A percentile compares a stretch with the other conserved stretches of the same genome.
Evolutionary conservation across 2,113 vertebrate species (phyloP).

Genomic region (Dicentrarchus labrax): DNA sequence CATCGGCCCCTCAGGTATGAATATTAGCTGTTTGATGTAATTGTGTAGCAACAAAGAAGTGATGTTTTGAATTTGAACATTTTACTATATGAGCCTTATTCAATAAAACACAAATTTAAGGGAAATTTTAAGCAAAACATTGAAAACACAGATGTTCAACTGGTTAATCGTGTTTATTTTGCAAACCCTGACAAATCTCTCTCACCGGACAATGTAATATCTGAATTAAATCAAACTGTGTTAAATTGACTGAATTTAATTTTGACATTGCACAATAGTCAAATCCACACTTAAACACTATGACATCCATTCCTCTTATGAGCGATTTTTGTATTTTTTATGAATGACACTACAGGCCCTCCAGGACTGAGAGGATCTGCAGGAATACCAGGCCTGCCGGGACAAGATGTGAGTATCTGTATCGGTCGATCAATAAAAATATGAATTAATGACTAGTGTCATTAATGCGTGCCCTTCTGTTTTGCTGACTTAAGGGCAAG

Average conservation of each 20-base stretch:
- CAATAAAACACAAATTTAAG: neutral
- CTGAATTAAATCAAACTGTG: conserved; percentile 15
- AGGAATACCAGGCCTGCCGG: conserved; percentile 87
- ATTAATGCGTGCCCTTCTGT: conserved; percentile 2
- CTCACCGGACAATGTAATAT: neutral
- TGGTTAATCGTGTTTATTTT: conserved; percentile 25
- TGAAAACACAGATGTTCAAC: neutral
- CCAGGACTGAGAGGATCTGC: conserved; percentile 87
- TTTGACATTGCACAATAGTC: conserved; percentile 22
- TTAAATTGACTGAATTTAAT: neutral
- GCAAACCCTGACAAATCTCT: conserved; percentile 24
- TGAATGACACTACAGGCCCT: conserved; percentile 64
- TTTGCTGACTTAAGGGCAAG: conserved; percentile 75
- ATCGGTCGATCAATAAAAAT: conserved; percentile 3
- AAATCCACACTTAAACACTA: conserved; percentile 7
- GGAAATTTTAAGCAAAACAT: neutral
- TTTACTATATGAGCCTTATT: neutral
- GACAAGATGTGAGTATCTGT: conserved; percentile 86
- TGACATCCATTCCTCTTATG: neutral
- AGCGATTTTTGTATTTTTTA: conserved; percentile 2
- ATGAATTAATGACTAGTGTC: neutral
- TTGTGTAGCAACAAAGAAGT: neutral
- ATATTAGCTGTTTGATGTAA: neutral
- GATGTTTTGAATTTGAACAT: neutral
- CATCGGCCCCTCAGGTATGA: conserved; percentile 74